A percentile compares a stretch with the other conserved stretches of the same genome.
Evolutionary conservation across 2,888 invertebrate genomes (phyloP).

Genomic region (Julus scanicus): DNA sequence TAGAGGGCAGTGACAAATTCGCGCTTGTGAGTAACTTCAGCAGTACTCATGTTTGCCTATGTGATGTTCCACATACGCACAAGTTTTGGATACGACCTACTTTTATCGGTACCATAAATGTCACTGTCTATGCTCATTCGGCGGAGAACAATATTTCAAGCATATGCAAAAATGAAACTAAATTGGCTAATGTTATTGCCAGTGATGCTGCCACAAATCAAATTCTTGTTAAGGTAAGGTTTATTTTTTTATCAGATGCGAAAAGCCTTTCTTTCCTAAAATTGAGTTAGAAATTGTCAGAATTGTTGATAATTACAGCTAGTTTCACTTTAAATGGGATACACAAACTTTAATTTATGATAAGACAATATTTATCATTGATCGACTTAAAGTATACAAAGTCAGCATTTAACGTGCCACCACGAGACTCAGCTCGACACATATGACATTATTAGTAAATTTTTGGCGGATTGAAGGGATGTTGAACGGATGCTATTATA

Average conservation of each 20-base stretch:
- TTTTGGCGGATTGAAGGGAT: too few relatives aligned
- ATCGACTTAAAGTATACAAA: too few relatives aligned
- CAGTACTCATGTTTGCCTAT: background rate
- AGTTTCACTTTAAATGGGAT: too few relatives aligned
- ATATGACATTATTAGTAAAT: too few relatives aligned
- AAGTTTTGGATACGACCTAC: conserved; percentile 31
- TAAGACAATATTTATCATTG: too few relatives aligned
- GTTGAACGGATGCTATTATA: too few relatives aligned
- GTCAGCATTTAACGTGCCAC: too few relatives aligned
- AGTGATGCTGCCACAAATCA: conserved; percentile 45
- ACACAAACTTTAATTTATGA: too few relatives aligned
- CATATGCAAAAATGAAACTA: background rate
- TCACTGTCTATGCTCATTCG: conserved; percentile 51
- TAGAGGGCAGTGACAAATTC: conserved; percentile 5
- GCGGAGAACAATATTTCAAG: background rate
- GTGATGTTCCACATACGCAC: conserved; percentile 6
- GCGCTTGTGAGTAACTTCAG: background rate
- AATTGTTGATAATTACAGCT: too few relatives aligned
- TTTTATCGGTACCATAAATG: conserved; percentile 31
- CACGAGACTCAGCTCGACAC: too few relatives aligned
- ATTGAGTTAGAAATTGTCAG: too few relatives aligned
- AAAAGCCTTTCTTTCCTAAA: too few relatives aligned
- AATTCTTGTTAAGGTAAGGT: conserved; percentile 46
- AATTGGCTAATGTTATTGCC: conserved; percentile 46
- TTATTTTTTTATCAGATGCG: background rate